Percentiles rank a stretch among this genome's conserved stretches.
These are phyloP conservation scores for Liasis olivaceus DNA, from an alignment of 2,797 vertebrate species.

Conservation along the genomic window DNA sequence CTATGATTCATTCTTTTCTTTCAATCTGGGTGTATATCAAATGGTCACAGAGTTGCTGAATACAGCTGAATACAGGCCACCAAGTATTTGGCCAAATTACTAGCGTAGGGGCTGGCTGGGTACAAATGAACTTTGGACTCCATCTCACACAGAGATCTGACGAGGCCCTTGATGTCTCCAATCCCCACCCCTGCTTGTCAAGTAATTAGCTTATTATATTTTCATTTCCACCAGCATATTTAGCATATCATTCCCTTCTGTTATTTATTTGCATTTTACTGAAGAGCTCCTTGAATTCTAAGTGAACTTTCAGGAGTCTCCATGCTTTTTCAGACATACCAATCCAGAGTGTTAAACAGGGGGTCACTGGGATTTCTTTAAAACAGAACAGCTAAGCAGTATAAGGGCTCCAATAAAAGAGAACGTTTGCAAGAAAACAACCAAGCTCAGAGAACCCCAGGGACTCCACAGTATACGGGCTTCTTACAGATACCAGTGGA, in stretches of 20 bases:
- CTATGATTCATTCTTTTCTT: background rate
- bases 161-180: background rate
- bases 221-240: conserved; percentile 4
- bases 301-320: background rate
- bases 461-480: no score
- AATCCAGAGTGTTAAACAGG: background rate
- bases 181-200: background rate
- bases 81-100: background rate
- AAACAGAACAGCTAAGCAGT: background rate
- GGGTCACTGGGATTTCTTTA: background rate
- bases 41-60: background rate
- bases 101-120: background rate
- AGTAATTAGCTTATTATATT: background rate
- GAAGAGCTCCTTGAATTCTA: background rate
- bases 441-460: no score
- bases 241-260: background rate
- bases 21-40: background rate
- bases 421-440: no score
- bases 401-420: background rate
- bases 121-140: background rate
- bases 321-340: background rate
- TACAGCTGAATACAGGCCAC: background rate
- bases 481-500: background rate
- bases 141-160: background rate
- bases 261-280: conserved; percentile 6